phyloP scores from a whole-genome alignment of 1,140 invertebrate species.

The Neuroterus valhalla region DNA sequence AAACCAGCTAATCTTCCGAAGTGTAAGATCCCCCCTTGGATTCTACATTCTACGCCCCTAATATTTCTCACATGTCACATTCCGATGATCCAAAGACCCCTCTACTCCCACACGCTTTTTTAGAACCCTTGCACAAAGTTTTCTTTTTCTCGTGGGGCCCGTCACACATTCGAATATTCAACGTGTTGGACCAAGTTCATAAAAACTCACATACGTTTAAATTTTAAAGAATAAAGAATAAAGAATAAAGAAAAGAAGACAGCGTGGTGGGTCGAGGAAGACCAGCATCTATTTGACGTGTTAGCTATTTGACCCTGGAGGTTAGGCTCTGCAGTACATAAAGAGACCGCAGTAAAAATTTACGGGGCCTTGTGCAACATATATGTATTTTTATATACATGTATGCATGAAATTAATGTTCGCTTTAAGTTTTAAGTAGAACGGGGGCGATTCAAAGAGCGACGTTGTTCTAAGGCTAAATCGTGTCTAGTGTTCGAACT shows the following conservation, averaged over 20 bases:
- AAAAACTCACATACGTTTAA: background rate
- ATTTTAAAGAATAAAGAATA: too few species aligned
- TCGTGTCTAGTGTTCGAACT: background rate
- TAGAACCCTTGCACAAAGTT: slow-evolving; percentile 9
- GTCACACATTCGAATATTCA: background rate
- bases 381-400: background rate
- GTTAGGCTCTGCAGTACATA: slow-evolving; percentile 17
- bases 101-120: slow-evolving; percentile 22
- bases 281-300: slow-evolving; percentile 23
- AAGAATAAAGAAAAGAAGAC: background rate
- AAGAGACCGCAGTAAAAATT: slow-evolving; percentile 11
- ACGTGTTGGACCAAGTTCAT: slow-evolving; percentile 1
- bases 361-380: background rate
- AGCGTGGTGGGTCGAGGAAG: slow-evolving; percentile 1
- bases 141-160: background rate
- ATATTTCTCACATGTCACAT: slow-evolving; percentile 27
- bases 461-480: background rate
- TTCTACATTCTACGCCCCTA: slow-evolving; percentile 23
- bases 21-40: background rate
- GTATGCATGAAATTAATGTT: background rate
- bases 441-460: background rate
- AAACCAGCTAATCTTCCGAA: background rate
- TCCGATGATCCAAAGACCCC: slow-evolving; percentile 22
- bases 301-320: slow-evolving; percentile 27
- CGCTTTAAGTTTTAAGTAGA: background rate